Percentiles rank a stretch among this genome's conserved stretches.
phyloP scores from a whole-genome alignment of 1,140 invertebrate genomes.

The Thrips palmi region DNA sequence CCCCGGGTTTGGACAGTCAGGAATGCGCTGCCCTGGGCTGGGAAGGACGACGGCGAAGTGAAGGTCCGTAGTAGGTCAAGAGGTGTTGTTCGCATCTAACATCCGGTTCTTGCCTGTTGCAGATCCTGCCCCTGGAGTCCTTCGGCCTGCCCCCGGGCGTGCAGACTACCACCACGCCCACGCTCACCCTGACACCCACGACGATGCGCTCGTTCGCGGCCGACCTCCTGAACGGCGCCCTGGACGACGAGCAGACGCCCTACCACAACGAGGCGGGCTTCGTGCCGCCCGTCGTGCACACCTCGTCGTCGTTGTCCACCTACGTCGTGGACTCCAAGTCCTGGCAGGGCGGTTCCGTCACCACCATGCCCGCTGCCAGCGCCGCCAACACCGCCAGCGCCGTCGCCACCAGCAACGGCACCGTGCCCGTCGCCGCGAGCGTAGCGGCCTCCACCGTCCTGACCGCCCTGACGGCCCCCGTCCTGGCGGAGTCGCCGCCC shows the following conservation, averaged over 20 bases:
- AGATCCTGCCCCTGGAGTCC: too few species aligned
- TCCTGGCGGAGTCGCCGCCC: constrained; percentile 2
- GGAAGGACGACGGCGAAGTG: too few species aligned
- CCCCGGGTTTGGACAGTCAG: too few species aligned
- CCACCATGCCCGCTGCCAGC: too few species aligned
- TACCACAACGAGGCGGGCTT: constrained; percentile 78
- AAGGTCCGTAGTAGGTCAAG: too few species aligned
- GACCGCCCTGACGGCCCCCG: neutral
- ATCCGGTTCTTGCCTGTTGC: too few species aligned
- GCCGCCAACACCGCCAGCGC: too few species aligned
- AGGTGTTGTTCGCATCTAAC: too few species aligned
- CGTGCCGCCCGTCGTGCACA: constrained; percentile 59
- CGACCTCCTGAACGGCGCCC: constrained; percentile 39
- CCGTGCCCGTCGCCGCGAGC: constrained; percentile 1
- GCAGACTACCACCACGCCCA: constrained; percentile 75
- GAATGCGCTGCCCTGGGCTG: too few species aligned
- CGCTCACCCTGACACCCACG: constrained; percentile 83
- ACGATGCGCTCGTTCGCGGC: constrained; percentile 48
- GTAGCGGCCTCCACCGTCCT: constrained; percentile 16
- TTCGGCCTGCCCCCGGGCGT: too few species aligned
- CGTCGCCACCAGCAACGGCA: constrained; percentile 15
- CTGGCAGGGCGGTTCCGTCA: constrained; percentile 24
- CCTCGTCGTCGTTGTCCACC: constrained; percentile 18
- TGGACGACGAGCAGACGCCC: constrained; percentile 44
- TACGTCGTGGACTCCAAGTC: constrained; percentile 20